A percentile compares a stretch with the other conserved stretches of the same genome.
phyloP scores from a whole-genome alignment of 1,140 invertebrate genomes.

The Diorhabda elongata region DNA sequence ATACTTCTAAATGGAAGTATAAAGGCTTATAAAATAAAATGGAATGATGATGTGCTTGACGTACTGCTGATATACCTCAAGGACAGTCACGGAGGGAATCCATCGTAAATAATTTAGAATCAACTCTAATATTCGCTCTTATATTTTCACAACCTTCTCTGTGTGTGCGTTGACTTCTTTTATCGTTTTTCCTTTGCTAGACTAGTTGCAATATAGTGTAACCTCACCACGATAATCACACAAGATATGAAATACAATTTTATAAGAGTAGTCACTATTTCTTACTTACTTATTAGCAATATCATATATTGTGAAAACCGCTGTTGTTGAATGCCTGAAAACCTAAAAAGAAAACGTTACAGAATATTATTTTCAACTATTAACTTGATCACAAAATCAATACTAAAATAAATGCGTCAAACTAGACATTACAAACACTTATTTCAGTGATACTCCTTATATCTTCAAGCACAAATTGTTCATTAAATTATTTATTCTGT shows the following conservation, averaged over 20 bases:
- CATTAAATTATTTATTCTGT: neutral
- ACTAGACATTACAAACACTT: neutral
- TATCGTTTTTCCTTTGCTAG: no score
- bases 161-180: no score
- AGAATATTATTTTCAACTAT: neutral
- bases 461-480: neutral
- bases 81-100: no score
- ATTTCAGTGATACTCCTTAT: neutral
- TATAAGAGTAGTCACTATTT: neutral
- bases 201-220: no score
- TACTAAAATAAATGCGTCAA: neutral
- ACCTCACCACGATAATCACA: neutral
- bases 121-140: no score
- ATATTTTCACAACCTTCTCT: no score
- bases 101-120: no score
- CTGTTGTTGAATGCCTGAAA: constrained; percentile 59
- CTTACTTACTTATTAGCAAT: constrained; percentile 50
- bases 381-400: neutral
- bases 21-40: no score
- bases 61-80: no score
- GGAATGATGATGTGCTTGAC: no score
- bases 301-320: constrained; percentile 56
- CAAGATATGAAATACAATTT: neutral
- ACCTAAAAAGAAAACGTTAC: constrained; percentile 49
- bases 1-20: no score